Conservation (phyloP, 2,888 invertebrate genomes). For the Eurois occulta region DNA sequence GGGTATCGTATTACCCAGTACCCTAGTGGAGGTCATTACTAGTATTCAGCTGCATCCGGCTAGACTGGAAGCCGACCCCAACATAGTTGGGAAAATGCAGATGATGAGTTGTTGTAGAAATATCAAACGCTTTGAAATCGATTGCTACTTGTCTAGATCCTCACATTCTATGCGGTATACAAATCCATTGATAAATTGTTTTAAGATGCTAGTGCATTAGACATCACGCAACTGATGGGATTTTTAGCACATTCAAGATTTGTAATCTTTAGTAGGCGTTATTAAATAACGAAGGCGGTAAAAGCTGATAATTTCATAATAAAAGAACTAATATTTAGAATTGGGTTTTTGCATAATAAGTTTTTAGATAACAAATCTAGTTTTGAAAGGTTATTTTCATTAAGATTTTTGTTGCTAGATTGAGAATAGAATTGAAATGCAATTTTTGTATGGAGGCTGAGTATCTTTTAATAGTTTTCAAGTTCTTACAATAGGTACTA, state of each 20-base stretch:
- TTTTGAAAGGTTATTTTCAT: constrained; percentile 11
- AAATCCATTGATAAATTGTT: neutral
- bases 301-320: constrained; percentile 15
- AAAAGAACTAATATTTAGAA: neutral
- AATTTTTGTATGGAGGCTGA: neutral
- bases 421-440: neutral
- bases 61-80: neutral
- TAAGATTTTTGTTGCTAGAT: neutral
- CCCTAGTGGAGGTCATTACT: neutral
- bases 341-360: constrained; percentile 23
- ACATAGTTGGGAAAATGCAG: neutral
- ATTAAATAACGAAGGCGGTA: constrained; percentile 8
- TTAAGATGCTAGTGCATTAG: neutral
- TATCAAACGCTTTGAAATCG: neutral
- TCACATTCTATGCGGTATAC: neutral
- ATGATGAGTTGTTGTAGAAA: neutral
- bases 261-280: constrained; percentile 1
- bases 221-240: neutral
- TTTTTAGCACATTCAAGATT: constrained; percentile 2
- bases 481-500: neutral
- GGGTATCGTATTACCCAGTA: no score
- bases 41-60: neutral
- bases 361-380: constrained; percentile 27
- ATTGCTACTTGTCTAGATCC: neutral
- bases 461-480: constrained; percentile 12